These are phyloP conservation scores for Cerceris ruficornis DNA, from an alignment of 2,888 invertebrate species.

Conservation along the genomic window DNA sequence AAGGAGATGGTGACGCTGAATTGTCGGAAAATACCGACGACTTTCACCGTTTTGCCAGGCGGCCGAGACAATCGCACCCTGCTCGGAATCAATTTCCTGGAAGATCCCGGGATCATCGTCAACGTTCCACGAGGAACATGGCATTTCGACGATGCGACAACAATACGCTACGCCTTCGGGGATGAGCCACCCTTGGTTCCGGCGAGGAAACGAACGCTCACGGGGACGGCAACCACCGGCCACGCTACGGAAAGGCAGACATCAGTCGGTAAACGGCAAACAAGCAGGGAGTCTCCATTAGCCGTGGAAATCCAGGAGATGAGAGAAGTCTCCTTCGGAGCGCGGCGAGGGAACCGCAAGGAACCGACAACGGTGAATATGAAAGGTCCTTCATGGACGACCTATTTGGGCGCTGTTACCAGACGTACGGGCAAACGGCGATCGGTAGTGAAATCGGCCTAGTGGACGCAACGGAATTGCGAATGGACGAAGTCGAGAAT, in stretches of 20 bases:
- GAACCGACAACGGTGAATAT: too few species aligned
- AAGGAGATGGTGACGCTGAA: background rate
- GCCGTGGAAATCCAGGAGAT: too few species aligned
- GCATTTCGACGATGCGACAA: background rate
- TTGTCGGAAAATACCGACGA: background rate
- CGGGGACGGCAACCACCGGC: too few species aligned
- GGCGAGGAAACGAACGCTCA: too few species aligned
- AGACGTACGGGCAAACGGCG: background rate
- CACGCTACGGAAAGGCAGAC: too few species aligned
- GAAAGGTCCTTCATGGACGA: too few species aligned
- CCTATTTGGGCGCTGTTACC: too few species aligned
- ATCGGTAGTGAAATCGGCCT: background rate
- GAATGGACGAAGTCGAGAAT: background rate
- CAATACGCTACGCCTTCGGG: background rate
- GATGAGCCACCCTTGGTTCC: too few species aligned
- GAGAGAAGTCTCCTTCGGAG: too few species aligned
- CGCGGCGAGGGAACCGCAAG: too few species aligned
- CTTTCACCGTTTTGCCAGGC: background rate
- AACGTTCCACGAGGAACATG: constrained; percentile 7
- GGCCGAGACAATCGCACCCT: constrained; percentile 7
- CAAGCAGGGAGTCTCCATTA: too few species aligned
- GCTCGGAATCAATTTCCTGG: constrained; percentile 1
- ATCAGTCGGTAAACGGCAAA: too few species aligned
- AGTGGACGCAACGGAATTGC: background rate
- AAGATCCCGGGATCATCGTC: background rate